Evolutionary conservation across 2,113 vertebrate genomes (phyloP), one percentile per base, ranked within the genome.

Genomic region (Tragelaphus strepsiceros): DNA sequence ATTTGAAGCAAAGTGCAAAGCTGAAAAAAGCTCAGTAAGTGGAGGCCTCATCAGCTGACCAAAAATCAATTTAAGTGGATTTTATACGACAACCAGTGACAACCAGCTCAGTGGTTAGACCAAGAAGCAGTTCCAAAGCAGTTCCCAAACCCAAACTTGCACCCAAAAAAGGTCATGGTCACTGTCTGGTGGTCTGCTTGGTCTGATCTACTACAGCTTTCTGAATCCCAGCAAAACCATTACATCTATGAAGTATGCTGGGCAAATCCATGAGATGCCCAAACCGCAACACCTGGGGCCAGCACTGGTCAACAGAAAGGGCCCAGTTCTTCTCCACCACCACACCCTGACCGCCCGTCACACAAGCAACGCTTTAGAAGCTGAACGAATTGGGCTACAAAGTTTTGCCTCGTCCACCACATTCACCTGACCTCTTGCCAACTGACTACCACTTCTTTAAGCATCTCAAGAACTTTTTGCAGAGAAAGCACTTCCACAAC

Each of bases 291-390:
- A 21, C 17, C n/a, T 35, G n/a, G n/a, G 35, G 67, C 9, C 64
- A 22, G n/a, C 22, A 22, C 67, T 39, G 9, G 67, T 39, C n/a
- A 6, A 21, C 17, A 71, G 19, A 39, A 39, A 22, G 67, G n/a
- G 67, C 67, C 67, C n/a, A 22, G 2, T 35, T 35, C 19, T 19
- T 71, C 4, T 21, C 64, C 17, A 35, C 17, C 16, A n/a, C 16
- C n/a, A 35, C 67, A 71, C n/a, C n/a, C 67, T 12, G 67, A 39
- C 67, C 0, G 1, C 10, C 35, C 0, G 0, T 71, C n/a, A 71
- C n/a, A 39, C 2, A 39, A 39, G 19, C 67, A 22, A 12, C 0
- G n/a, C n/a, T 71, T 71, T 9, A 71, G 11, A 71, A 71, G 64
- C 21, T 21, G 17, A 35, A 71, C 4, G 0, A 71, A 71, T 5